Conservation (phyloP, 2,113 vertebrate species). For the Amblyornis subalaris region DNA sequence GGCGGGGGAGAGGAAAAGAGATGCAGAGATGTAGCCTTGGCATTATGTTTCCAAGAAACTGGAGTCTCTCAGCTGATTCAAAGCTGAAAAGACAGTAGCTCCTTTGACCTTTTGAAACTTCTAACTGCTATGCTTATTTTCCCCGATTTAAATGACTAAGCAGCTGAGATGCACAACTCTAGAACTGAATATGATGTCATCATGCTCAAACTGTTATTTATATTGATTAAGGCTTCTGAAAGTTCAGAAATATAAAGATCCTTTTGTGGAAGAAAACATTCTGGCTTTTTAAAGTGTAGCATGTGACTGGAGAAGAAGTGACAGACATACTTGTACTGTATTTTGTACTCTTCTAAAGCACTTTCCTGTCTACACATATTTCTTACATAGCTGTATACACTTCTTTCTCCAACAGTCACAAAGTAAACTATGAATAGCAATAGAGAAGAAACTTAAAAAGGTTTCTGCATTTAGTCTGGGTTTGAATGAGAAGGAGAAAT, state of each 20-base stretch:
- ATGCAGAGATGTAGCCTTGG: conserved; percentile 45
- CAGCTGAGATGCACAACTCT: conserved; percentile 1
- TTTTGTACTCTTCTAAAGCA: background rate
- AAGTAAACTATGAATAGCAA: background rate
- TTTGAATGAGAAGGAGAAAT: background rate
- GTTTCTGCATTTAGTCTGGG: background rate
- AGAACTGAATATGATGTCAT: conserved; percentile 14
- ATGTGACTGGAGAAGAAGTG: background rate
- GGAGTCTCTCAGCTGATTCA: conserved; percentile 64
- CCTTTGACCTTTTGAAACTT: conserved; percentile 69
- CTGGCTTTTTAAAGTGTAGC: background rate
- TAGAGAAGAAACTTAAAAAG: background rate
- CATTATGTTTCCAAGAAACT: conserved; percentile 48
- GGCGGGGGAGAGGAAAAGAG: background rate
- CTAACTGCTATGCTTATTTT: conserved; percentile 27
- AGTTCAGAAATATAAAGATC: conserved; percentile 13
- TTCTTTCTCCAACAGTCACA: background rate
- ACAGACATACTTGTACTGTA: background rate
- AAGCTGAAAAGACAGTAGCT: conserved; percentile 66
- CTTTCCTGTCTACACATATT: background rate
- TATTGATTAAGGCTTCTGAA: conserved; percentile 12
- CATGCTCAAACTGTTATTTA: background rate
- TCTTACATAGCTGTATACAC: background rate
- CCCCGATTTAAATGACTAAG: conserved; percentile 55
- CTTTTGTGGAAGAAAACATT: background rate